Conservation (phyloP, 1,140 invertebrate genomes). For the Oncopodura yosiiana region DNA sequence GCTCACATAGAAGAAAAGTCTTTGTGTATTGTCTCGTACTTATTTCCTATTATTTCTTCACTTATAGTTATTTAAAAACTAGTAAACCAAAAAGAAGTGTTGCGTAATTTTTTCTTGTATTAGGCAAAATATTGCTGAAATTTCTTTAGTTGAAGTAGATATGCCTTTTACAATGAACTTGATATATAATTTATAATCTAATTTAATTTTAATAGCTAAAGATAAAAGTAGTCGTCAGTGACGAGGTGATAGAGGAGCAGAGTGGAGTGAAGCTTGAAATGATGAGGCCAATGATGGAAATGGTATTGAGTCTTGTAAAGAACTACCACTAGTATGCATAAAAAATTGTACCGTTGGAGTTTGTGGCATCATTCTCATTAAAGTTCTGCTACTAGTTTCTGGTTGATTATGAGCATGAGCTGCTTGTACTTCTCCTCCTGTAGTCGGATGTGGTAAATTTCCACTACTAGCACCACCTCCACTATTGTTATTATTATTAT, state of each 20-base stretch:
- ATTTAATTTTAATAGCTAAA: conserved; percentile 1
- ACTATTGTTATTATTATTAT: too few species aligned
- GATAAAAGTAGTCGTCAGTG: conserved; percentile 11
- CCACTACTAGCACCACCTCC: not conserved
- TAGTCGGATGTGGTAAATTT: conserved; percentile 7
- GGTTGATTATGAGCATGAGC: conserved; percentile 23
- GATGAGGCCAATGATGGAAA: conserved; percentile 5
- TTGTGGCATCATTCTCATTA: conserved; percentile 9
- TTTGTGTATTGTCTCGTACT: too few species aligned
- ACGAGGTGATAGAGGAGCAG: conserved; percentile 17
- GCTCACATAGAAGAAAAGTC: too few species aligned
- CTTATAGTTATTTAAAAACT: too few species aligned
- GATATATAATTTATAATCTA: not conserved
- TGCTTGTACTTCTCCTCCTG: conserved; percentile 14
- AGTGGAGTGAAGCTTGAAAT: conserved; percentile 14
- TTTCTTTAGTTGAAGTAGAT: too few species aligned
- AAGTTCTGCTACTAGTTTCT: conserved; percentile 7
- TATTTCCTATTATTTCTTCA: too few species aligned
- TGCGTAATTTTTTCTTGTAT: too few species aligned
- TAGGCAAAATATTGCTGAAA: too few species aligned
- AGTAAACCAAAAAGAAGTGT: too few species aligned
- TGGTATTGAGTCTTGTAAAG: conserved; percentile 12
- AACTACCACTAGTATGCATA: conserved; percentile 17
- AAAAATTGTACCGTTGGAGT: not conserved
- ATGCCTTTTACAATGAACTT: too few species aligned